Evolutionary conservation across 2,113 vertebrate genomes (phyloP), one percentile per base, ranked within the genome.

Genomic region (Calyptommatus sinebrachiatus): DNA sequence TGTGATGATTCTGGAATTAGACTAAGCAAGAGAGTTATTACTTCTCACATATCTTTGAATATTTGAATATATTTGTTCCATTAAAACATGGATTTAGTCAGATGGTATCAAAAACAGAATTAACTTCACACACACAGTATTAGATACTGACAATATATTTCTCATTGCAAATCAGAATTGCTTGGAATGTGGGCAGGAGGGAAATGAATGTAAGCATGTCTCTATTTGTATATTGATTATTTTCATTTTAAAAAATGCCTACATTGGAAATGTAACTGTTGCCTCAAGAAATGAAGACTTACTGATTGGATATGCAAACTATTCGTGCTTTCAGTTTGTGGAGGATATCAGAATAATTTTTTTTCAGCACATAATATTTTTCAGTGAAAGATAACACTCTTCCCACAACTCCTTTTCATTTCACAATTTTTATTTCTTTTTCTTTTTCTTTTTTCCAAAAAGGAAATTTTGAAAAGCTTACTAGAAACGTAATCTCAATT

Each of bases 31-130:
- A 84, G 68, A 85, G 87, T 89, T 91, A 74, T 74, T 88, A 78
- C 86, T 81, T 86, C 35, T 81, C 76, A 78, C 85, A 78, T 87
- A 78, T 88, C 81, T 90, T 91, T 89, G 91, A 91, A 92, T 92
- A 91, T 89, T 91, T 90, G 84, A 91, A 92, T 91, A 81, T 85
- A 91, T 92, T 88, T 91, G 48, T 89, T 91, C 81, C 28, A 68
- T 88, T 85, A 90, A 91, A 73, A 81, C 84, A 66, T 88, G 77
- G 67, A 81, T 89, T 88, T 89, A 70, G 86, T 89, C 86, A 91
- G 80, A 88, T 16, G 84, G 67, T 57, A 71, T 62, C 62, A 18
- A 85, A 78, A 69, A 69, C 10, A 74, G 88, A 78, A 57, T 77
- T 86, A 88, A 87, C 46, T 63, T 83, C 16, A 29, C 65, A n/a